Evolutionary conservation across 2,113 vertebrate genomes (phyloP), one percentile per base, ranked within the genome.

Genomic region (Semnornis frantzii): DNA sequence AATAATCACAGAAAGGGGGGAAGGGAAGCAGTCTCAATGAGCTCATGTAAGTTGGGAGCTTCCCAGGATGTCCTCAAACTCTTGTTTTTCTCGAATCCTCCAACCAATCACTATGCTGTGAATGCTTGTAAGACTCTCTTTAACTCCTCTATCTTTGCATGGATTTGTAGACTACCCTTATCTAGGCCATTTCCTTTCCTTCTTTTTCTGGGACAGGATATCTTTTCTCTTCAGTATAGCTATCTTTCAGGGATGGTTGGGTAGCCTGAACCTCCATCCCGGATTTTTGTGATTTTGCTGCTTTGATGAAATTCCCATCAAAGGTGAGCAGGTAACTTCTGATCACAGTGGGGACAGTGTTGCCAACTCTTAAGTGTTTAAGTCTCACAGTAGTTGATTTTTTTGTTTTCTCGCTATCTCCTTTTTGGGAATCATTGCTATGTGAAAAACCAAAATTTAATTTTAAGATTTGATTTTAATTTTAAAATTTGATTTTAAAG

Each of bases 11-110:
- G 76, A 77, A 77, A 71, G 65, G 85, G 74, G 72, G 54, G 39
- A 78, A 90, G 72, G 28, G 55, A 64, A 59, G 77, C 54, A 33
- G 48, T 69, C 37, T 88, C 86, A 78, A 1, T 91, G 84, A 94
- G 69, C 60, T 85, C 71, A 42, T 92, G 79, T 74, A 76, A 82
- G 14, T 83, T 63, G 55, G 85, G 87, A 90, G 79, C 92, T 95
- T 80, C 39, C 59, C 50, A 33, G 69, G 60, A 34, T 66, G 39
- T 33, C 60, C 21, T 85, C 72, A 79, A 59, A 48, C 28, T 76
- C 50, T 23, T 57, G 17, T 71, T 80, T 79, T 75, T 84, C 75
- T 79, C 60, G 63, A 13, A 63, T 79, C 69, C 57, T 70, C 50
- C 55, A 30, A 23, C 33, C 28, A 73, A 1, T 82, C 63, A 48